These are phyloP conservation scores for Papilio aristodemus DNA, from an alignment of 1,140 invertebrate species.

Conservation along the genomic window DNA sequence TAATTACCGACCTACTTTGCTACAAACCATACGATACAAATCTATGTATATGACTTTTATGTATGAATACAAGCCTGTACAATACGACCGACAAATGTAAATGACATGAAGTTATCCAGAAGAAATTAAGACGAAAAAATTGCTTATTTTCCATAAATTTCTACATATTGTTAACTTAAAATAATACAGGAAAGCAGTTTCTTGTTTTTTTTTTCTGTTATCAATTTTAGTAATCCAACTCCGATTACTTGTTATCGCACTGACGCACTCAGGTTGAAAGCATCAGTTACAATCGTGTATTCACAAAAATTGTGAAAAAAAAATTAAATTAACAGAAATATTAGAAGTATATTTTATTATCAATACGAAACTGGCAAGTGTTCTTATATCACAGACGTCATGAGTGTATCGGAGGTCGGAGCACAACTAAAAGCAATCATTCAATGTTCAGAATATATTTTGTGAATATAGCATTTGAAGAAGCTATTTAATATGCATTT, in stretches of 20 bases:
- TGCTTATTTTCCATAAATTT: too few relatives aligned
- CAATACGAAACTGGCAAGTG: background rate
- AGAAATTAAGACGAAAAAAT: too few relatives aligned
- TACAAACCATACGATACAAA: background rate
- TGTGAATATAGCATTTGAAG: background rate
- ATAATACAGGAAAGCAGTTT: background rate
- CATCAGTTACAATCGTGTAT: constrained; percentile 3
- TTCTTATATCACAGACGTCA: background rate
- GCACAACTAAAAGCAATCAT: too few relatives aligned
- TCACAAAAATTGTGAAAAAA: background rate
- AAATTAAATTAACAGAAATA: background rate
- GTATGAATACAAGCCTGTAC: too few relatives aligned
- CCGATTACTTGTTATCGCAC: constrained; percentile 42
- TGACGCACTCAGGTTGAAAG: constrained; percentile 31
- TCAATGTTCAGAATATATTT: background rate
- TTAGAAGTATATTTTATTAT: background rate
- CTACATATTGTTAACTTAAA: background rate
- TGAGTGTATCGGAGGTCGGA: too few relatives aligned
- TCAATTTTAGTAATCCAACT: constrained; percentile 41
- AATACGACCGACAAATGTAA: background rate
- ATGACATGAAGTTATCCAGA: background rate
- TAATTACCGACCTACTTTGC: constrained; percentile 28
- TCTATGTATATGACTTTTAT: background rate
- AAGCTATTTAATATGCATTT: constrained; percentile 27
- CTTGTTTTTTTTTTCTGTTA: constrained; percentile 33